Conservation (phyloP, 23 tunicate genomes). For the Pegea sp. region DNA sequence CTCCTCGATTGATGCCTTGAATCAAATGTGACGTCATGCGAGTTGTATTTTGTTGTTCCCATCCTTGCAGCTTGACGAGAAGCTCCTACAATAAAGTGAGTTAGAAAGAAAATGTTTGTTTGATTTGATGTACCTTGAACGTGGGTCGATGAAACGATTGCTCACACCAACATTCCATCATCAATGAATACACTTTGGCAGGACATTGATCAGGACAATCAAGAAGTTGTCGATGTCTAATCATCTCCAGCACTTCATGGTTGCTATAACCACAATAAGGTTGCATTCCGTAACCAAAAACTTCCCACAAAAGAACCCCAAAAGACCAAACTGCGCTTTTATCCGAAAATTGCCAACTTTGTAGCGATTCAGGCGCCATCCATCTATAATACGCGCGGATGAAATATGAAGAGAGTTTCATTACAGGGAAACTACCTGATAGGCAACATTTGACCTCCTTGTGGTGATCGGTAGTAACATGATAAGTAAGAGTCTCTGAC, state of each 20-base stretch:
- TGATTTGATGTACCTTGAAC: slow-evolving; percentile 22
- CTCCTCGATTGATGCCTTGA: slow-evolving; percentile 84
- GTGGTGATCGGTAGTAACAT: slow-evolving; percentile 72
- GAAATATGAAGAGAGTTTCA: too few species aligned
- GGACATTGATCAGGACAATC: slow-evolving; percentile 91
- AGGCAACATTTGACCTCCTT: slow-evolving; percentile 89
- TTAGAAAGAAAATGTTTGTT: neutral
- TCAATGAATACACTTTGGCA: slow-evolving; percentile 73
- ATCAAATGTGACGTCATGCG: slow-evolving; percentile 92
- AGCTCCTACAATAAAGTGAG: slow-evolving; percentile 18
- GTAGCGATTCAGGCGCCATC: slow-evolving; percentile 91
- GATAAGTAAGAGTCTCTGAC: slow-evolving; percentile 72
- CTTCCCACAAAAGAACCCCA: slow-evolving; percentile 85
- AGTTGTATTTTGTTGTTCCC: slow-evolving; percentile 56
- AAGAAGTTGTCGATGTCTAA: slow-evolving; percentile 47
- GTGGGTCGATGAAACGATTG: slow-evolving; percentile 35
- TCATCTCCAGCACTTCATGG: slow-evolving; percentile 87
- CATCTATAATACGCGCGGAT: slow-evolving; percentile 58
- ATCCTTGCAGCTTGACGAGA: slow-evolving; percentile 64
- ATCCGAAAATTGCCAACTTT: slow-evolving; percentile 42
- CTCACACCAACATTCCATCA: slow-evolving; percentile 84
- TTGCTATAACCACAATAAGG: slow-evolving; percentile 96
- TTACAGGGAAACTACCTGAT: too few species aligned
- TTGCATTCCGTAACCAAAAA: slow-evolving; percentile 71
- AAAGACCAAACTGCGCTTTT: slow-evolving; percentile 86